Evolutionary conservation across 2,113 vertebrate species (phyloP).

Genomic region (Otis tarda): DNA sequence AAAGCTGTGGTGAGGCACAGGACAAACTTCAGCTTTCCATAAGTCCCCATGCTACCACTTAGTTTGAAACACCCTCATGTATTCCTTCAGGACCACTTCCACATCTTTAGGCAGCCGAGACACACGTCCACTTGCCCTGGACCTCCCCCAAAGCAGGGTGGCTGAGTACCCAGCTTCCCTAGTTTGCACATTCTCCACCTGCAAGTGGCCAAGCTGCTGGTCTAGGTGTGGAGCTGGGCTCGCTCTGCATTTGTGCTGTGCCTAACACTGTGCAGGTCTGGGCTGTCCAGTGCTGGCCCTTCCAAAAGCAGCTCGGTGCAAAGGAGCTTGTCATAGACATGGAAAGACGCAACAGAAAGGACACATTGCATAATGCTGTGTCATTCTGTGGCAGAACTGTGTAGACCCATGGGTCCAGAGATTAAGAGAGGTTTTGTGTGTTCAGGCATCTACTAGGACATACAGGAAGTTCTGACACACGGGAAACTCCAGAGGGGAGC

Average conservation of each 20-base stretch:
- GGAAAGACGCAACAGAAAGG: background rate
- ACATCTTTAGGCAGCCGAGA: background rate
- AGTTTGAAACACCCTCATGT: fast-evolving
- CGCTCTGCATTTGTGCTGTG: too few species aligned
- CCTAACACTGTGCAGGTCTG: background rate
- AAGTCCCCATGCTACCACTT: background rate
- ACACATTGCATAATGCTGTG: background rate
- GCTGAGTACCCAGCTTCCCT: background rate
- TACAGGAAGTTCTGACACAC: fast-evolving
- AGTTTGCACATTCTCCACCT: background rate
- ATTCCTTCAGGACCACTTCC: background rate
- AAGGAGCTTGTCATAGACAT: background rate
- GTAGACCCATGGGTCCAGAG: background rate
- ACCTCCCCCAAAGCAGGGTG: background rate
- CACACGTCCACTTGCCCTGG: background rate
- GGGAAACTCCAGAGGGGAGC: background rate
- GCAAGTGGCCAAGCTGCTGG: background rate
- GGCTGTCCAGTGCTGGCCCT: background rate
- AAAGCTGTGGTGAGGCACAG: background rate
- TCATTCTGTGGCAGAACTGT: background rate
- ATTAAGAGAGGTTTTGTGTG: background rate
- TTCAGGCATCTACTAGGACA: background rate
- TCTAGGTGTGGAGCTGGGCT: background rate
- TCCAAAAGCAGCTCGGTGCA: background rate
- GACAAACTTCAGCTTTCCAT: background rate